A percentile compares a stretch with the other conserved stretches of the same genome.
Conservation (phyloP, 2,113 vertebrate genomes). For the Callopanchax toddi region DNA sequence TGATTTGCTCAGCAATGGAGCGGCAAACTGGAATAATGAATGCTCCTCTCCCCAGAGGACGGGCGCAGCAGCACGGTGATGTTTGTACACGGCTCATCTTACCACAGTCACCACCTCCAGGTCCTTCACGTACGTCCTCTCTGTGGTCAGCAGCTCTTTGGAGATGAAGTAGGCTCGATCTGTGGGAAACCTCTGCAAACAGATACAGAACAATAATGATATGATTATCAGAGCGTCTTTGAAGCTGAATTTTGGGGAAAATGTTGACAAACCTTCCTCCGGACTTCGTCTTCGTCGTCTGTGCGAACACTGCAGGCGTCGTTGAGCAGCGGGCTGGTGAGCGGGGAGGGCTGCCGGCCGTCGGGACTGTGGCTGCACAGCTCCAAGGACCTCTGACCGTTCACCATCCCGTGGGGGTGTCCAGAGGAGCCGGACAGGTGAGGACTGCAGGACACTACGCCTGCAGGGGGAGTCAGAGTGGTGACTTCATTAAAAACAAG, state of each 20-base stretch:
- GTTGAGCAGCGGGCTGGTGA: conserved; percentile 92
- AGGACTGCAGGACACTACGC: conserved; percentile 86
- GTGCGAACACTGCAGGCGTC: conserved; percentile 87
- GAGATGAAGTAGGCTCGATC: conserved; percentile 96
- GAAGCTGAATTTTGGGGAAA: not conserved
- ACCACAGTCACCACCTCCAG: conserved; percentile 96
- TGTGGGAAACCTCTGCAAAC: conserved; percentile 87
- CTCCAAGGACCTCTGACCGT: conserved; percentile 82
- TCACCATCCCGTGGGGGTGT: conserved; percentile 87
- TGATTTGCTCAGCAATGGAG: conserved; percentile 48
- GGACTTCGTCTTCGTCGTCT: conserved; percentile 93
- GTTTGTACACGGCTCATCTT: conserved; percentile 40
- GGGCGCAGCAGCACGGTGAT: conserved; percentile 12
- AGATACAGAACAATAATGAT: not conserved
- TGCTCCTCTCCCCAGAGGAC: conserved; percentile 55
- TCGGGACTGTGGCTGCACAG: conserved; percentile 88
- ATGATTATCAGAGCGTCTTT: not conserved
- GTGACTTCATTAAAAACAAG: not conserved
- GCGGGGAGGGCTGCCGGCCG: conserved; percentile 88
- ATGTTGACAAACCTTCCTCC: conserved; percentile 86
- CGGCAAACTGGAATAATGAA: conserved; percentile 62
- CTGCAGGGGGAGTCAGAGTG: conserved; percentile 67
- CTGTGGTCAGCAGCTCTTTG: conserved; percentile 93
- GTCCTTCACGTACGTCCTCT: conserved; percentile 94
- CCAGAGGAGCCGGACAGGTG: conserved; percentile 87